These are phyloP conservation scores for Mohoua ochrocephala DNA, from an alignment of 2,113 vertebrate genomes.

Conservation along the genomic window DNA sequence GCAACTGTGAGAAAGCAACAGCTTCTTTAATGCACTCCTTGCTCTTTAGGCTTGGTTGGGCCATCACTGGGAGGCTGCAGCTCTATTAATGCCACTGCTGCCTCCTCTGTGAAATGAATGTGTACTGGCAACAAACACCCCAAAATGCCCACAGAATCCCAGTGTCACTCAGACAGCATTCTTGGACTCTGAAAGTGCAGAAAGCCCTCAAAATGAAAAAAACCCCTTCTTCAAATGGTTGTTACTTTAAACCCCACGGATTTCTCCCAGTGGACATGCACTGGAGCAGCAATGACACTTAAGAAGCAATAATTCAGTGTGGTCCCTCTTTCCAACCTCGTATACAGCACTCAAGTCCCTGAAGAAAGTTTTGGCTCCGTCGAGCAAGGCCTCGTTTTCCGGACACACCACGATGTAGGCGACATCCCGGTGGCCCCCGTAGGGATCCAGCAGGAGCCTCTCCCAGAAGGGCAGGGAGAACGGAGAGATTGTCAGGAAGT, in stretches of 20 bases:
- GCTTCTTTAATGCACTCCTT: background rate
- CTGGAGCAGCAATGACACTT: background rate
- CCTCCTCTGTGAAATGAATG: background rate
- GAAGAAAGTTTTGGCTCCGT: slow-evolving; percentile 91
- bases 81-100: background rate
- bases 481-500: slow-evolving; percentile 93
- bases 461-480: slow-evolving; percentile 97
- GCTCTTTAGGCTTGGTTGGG: background rate
- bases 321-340: slow-evolving; percentile 77
- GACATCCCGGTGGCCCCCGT: slow-evolving; percentile 90
- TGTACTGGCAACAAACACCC: background rate
- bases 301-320: background rate
- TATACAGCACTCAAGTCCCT: slow-evolving; percentile 96
- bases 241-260: background rate
- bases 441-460: slow-evolving; percentile 92
- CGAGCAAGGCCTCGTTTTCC: slow-evolving; percentile 88
- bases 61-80: background rate
- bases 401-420: slow-evolving; percentile 96
- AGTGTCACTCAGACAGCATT: background rate
- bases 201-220: background rate
- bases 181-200: background rate
- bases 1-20: background rate
- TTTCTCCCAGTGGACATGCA: background rate
- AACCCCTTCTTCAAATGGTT: background rate
- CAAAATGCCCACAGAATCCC: background rate